These are phyloP conservation scores for Boloria euphrosyne DNA, from an alignment of 2,888 invertebrate species.

Conservation along the genomic window DNA sequence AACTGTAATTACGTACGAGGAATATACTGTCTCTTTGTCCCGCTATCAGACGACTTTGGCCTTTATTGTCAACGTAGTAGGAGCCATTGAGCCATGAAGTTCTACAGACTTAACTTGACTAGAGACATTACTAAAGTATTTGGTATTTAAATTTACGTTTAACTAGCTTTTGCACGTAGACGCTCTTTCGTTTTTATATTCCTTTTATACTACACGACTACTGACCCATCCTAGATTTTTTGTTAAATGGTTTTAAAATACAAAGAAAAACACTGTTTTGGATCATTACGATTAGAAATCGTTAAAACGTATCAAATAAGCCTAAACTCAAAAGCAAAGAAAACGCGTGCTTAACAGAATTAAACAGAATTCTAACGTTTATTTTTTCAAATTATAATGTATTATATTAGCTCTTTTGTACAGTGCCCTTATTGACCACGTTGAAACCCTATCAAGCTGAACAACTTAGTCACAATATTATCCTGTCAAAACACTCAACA, in stretches of 20 bases:
- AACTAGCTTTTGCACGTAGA: neutral
- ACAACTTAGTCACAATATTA: conserved; percentile 16
- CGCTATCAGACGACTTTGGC: conserved; percentile 19
- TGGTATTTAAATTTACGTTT: conserved; percentile 15
- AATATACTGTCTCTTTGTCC: conserved; percentile 37
- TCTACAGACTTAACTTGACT: conserved; percentile 24
- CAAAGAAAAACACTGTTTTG: neutral
- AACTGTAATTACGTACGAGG: conserved; percentile 39
- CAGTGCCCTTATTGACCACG: too few species aligned
- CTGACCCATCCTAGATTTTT: too few species aligned
- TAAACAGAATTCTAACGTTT: too few species aligned
- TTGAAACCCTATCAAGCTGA: neutral
- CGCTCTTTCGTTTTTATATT: neutral
- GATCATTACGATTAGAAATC: neutral
- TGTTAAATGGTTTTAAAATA: neutral
- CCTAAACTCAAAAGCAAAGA: too few species aligned
- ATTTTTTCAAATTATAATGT: too few species aligned
- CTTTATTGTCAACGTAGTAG: conserved; percentile 6
- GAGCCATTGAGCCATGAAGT: neutral
- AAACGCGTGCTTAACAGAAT: too few species aligned
- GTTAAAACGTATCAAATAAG: too few species aligned
- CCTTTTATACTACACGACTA: too few species aligned
- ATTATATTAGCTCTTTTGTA: too few species aligned
- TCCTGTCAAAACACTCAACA: conserved; percentile 7
- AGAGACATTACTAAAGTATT: conserved; percentile 14